Percentiles rank a stretch among this genome's conserved stretches.
Conservation (phyloP, 1,140 invertebrate genomes). For the Odontomachus brunneus region DNA sequence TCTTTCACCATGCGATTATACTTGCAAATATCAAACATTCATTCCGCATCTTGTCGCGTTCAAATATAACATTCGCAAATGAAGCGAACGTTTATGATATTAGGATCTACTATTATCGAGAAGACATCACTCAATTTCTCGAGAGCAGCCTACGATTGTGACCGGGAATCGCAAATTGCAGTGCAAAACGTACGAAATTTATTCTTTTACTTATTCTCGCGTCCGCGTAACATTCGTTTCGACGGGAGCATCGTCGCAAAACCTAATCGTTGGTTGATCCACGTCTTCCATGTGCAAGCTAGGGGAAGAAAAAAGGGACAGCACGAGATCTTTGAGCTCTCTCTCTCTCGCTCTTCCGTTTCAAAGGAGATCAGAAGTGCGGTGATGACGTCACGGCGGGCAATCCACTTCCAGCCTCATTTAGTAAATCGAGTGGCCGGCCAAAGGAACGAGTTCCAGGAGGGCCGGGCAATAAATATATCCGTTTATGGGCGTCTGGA, state of each 20-base stretch:
- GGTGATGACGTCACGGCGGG: conserved; percentile 58
- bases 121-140: not conserved
- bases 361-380: conserved; percentile 62
- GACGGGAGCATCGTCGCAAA: too few relatives aligned
- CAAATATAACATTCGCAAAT: too few relatives aligned
- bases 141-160: not conserved
- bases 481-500: conserved; percentile 70
- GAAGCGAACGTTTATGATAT: too few relatives aligned
- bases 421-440: conserved; percentile 68
- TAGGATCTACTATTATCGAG: too few relatives aligned
- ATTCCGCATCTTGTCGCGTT: too few relatives aligned
- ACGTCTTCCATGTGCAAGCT: not conserved
- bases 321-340: conserved; percentile 49
- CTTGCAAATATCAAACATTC: too few relatives aligned
- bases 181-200: conserved; percentile 2
- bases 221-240: not conserved
- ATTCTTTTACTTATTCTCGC: conserved; percentile 12
- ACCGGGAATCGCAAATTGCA: not conserved
- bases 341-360: not conserved
- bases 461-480: conserved; percentile 70
- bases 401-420: conserved; percentile 71
- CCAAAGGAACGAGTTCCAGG: conserved; percentile 59
- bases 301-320: not conserved
- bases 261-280: not conserved
- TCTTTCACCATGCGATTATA: too few relatives aligned